Evolutionary conservation across 1,140 invertebrate genomes (phyloP).

Genomic region (Thalassaphorura encarpata): DNA sequence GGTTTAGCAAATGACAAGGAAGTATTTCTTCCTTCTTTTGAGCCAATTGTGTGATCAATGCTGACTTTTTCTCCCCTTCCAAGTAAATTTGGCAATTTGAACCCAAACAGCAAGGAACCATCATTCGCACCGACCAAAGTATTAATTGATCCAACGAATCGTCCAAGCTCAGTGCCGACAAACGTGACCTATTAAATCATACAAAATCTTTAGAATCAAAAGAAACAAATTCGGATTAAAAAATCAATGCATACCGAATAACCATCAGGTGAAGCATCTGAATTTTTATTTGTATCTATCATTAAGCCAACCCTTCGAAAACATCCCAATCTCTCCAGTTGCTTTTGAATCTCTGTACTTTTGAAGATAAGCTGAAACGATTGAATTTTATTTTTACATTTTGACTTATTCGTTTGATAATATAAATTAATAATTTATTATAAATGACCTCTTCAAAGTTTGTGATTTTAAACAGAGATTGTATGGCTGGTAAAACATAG

Average conservation of each 20-base stretch:
- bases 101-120: slow-evolving; percentile 59
- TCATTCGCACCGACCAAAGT: slow-evolving; percentile 78
- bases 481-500: slow-evolving; percentile 58
- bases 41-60: slow-evolving; percentile 65
- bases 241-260: slow-evolving; percentile 52
- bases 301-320: slow-evolving; percentile 68
- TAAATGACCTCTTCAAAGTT: slow-evolving; percentile 43
- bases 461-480: slow-evolving; percentile 58
- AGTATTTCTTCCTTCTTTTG: slow-evolving; percentile 58
- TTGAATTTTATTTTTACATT: slow-evolving; percentile 6
- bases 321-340: slow-evolving; percentile 65
- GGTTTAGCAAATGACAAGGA: slow-evolving; percentile 65
- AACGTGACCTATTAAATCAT: slow-evolving; percentile 58
- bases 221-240: not conserved
- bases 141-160: slow-evolving; percentile 65
- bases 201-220: slow-evolving; percentile 15
- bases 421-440: slow-evolving; percentile 29
- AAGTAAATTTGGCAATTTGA: slow-evolving; percentile 63
- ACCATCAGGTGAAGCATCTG: slow-evolving; percentile 57
- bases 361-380: slow-evolving; percentile 41
- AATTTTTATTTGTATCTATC: slow-evolving; percentile 70
- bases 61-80: slow-evolving; percentile 68
- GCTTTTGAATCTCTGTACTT: slow-evolving; percentile 48
- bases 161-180: slow-evolving; percentile 60
- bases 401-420: not conserved